Evolutionary conservation across 2,888 invertebrate species (phyloP).

Genomic region (Drosophila colorata): DNA sequence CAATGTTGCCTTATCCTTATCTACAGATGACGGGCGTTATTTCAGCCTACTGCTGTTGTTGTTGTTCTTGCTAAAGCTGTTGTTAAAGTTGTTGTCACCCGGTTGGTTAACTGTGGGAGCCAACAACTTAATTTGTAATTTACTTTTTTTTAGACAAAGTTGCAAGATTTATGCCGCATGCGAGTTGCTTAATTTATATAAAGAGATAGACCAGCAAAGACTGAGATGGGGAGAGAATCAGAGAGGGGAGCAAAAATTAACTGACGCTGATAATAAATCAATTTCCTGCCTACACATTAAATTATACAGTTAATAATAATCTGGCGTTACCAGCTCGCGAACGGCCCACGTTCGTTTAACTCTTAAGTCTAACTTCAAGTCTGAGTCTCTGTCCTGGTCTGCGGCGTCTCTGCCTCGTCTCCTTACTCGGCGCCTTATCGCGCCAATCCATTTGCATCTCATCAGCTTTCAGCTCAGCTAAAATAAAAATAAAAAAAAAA

Average conservation of each 20-base stretch:
- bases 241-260: slow-evolving; percentile 60
- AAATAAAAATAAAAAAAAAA: slow-evolving; percentile 1
- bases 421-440: slow-evolving; percentile 65
- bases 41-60: slow-evolving; percentile 31
- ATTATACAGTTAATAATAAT: slow-evolving; percentile 79
- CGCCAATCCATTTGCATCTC: slow-evolving; percentile 80
- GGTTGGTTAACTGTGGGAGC: slow-evolving; percentile 77
- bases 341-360: slow-evolving; percentile 78
- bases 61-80: slow-evolving; percentile 32
- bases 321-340: slow-evolving; percentile 64
- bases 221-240: not conserved
- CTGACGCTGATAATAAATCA: slow-evolving; percentile 79
- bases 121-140: slow-evolving; percentile 80
- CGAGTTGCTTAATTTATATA: slow-evolving; percentile 66
- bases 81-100: slow-evolving; percentile 40
- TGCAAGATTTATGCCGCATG: slow-evolving; percentile 63
- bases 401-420: slow-evolving; percentile 15
- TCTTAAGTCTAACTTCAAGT: slow-evolving; percentile 27
- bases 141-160: slow-evolving; percentile 52
- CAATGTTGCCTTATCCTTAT: slow-evolving; percentile 62
- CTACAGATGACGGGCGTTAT: slow-evolving; percentile 60
- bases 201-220: slow-evolving; percentile 28
- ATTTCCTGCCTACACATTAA: slow-evolving; percentile 80
- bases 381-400: slow-evolving; percentile 5
- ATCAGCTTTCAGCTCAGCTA: slow-evolving; percentile 68